Evolutionary conservation across 2,113 vertebrate genomes (phyloP).

Genomic region (Crotalus tigris): DNA sequence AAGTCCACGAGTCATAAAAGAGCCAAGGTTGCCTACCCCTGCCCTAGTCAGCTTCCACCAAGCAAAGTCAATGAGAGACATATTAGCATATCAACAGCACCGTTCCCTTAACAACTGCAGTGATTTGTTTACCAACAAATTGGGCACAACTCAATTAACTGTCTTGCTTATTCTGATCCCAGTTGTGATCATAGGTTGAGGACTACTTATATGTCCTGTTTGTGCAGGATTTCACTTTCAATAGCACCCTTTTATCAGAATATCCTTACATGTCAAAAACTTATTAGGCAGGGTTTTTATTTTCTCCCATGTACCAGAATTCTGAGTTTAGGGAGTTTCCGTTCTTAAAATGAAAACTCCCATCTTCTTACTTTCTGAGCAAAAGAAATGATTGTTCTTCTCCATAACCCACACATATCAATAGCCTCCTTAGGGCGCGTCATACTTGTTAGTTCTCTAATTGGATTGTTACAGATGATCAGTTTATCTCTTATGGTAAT

Average conservation of each 20-base stretch:
- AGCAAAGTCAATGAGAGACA: too few species aligned
- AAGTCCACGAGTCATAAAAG: too few species aligned
- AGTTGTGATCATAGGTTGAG: too few species aligned
- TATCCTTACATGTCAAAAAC: background rate
- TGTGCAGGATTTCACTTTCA: background rate
- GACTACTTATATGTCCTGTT: background rate
- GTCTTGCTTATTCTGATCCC: too few species aligned
- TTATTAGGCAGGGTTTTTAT: background rate
- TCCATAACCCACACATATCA: background rate
- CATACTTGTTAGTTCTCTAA: too few species aligned
- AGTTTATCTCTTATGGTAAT: too few species aligned
- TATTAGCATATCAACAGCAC: background rate
- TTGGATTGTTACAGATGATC: too few species aligned
- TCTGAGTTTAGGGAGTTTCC: background rate
- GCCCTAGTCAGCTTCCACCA: too few species aligned
- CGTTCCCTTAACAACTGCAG: too few species aligned
- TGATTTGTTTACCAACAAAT: too few species aligned
- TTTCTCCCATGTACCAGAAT: background rate
- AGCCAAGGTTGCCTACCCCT: too few species aligned
- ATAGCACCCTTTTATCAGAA: background rate
- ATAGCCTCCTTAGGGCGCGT: background rate
- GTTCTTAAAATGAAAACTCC: background rate
- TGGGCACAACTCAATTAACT: too few species aligned
- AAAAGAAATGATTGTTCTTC: background rate
- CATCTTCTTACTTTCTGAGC: background rate